A percentile compares a stretch with the other conserved stretches of the same genome.
These are phyloP conservation scores for Machimus rusticus DNA, from an alignment of 2,888 invertebrate species.

Conservation along the genomic window DNA sequence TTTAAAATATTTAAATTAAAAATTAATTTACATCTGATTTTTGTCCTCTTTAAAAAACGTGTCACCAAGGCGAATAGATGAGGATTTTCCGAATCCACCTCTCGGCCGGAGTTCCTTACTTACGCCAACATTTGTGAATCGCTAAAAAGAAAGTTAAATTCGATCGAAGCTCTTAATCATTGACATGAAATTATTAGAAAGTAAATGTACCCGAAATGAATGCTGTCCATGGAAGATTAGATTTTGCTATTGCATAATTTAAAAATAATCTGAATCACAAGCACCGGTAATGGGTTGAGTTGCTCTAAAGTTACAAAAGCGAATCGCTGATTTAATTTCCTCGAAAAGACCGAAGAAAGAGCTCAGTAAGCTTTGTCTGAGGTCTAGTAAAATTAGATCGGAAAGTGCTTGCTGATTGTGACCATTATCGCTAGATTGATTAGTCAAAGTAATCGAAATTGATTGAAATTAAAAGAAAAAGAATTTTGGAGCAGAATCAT, in stretches of 20 bases:
- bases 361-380: not conserved
- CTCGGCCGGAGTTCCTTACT: slow-evolving; percentile 35
- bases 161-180: not conserved
- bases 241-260: not conserved
- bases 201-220: not conserved
- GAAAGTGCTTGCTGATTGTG: not conserved
- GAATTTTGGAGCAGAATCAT: not conserved
- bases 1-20: no score
- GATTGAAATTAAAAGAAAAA: not conserved
- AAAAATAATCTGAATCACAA: not conserved
- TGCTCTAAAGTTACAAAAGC: not conserved
- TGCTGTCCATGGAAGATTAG: not conserved
- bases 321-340: not conserved
- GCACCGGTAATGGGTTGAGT: not conserved
- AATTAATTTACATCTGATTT: slow-evolving; percentile 42
- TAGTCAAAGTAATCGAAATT: not conserved
- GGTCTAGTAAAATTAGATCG: not conserved
- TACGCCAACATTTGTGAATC: slow-evolving; percentile 47
- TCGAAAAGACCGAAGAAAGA: not conserved
- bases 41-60: slow-evolving; percentile 31
- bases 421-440: not conserved
- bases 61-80: slow-evolving; percentile 40
- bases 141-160: slow-evolving; percentile 4
- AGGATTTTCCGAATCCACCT: not conserved
- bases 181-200: not conserved